Evolutionary conservation across 2,888 invertebrate genomes (phyloP), one percentile per base, ranked within the genome.

Genomic region (Cryptocephalus primarius): DNA sequence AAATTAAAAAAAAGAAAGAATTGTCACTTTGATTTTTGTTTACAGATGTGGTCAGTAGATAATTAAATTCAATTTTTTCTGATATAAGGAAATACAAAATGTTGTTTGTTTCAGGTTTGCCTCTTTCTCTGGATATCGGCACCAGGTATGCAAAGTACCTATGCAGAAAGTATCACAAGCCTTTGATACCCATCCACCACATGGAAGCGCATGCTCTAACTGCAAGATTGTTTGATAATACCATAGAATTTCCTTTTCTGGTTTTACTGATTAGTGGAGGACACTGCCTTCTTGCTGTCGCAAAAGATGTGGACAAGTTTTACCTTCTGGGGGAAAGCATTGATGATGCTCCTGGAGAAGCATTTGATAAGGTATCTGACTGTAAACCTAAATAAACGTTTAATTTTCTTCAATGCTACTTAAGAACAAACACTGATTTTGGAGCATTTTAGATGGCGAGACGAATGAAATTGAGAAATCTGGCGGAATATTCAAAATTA

Each of bases 121-220:
- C 81, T 0, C 61, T 87, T 45, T 91, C 91, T 47, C 72, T 97
- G 45, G 55, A 74, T 48, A 81, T 95, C 50, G 96, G 96, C 33
- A 72, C 84, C 39, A 80, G 82, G 54, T 89, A 89, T 77, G 91
- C 88, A 1, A 88, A 84, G 61, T 76, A 83, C 61, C 67, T 94
- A 42, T 80, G 85, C 13, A 75, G 72, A 55, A 71, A 72, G 44
- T 73, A 79, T 52, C 71, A 75, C 0, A 89, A 86, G 66, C 92
- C 93, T 0, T 72, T 97, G 52, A 88, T 99, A 64, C 94, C 97
- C 0, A 84, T 99, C 48, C 97, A 99, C 74, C 99, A 99, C 61
- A 99, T 99, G 99, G 87, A 96, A 75, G 97, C 99, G 1, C 99
- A 99, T 75, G 94, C 97, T 4, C 72, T 99, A 47, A 88, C 88